A percentile compares a stretch with the other conserved stretches of the same genome.
Conservation (phyloP, 30 jellyfish, hydroid and myxozoan species). For the Hydra vulgaris region DNA sequence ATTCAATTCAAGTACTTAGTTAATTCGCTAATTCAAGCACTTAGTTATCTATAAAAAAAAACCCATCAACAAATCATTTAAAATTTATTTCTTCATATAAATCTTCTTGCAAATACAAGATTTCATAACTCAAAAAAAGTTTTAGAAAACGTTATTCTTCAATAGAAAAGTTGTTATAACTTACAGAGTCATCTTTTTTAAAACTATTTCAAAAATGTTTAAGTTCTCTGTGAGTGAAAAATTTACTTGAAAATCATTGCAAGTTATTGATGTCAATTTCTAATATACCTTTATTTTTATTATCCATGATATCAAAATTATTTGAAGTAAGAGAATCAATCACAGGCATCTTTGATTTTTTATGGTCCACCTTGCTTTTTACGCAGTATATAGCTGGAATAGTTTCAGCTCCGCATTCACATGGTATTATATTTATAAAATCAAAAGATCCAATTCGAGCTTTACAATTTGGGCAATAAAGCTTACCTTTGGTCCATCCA, state of each 20-base stretch:
- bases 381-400: slow-evolving; percentile 90
- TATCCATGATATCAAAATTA: not conserved
- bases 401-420: slow-evolving; percentile 53
- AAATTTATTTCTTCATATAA: too few relatives aligned
- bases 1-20: too few relatives aligned
- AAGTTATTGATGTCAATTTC: not conserved
- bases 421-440: slow-evolving; percentile 60
- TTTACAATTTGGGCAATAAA: slow-evolving; percentile 84
- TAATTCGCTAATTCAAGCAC: too few relatives aligned
- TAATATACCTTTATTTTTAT: not conserved
- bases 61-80: too few relatives aligned
- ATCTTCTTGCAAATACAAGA: too few relatives aligned
- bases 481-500: slow-evolving; percentile 94
- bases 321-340: not conserved
- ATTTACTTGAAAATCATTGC: not conserved
- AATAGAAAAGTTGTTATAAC: too few relatives aligned
- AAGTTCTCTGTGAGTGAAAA: not conserved
- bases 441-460: slow-evolving; percentile 93
- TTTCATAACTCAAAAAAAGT: too few relatives aligned
- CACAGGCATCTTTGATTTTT: not conserved
- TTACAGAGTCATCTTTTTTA: not conserved
- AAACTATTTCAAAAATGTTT: not conserved
- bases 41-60: too few relatives aligned
- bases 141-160: too few relatives aligned
- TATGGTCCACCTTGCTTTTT: slow-evolving; percentile 63